A percentile compares a stretch with the other conserved stretches of the same genome.
These are phyloP conservation scores for Melikaiella ostensackeni DNA, from an alignment of 2,888 invertebrate genomes.

Conservation along the genomic window DNA sequence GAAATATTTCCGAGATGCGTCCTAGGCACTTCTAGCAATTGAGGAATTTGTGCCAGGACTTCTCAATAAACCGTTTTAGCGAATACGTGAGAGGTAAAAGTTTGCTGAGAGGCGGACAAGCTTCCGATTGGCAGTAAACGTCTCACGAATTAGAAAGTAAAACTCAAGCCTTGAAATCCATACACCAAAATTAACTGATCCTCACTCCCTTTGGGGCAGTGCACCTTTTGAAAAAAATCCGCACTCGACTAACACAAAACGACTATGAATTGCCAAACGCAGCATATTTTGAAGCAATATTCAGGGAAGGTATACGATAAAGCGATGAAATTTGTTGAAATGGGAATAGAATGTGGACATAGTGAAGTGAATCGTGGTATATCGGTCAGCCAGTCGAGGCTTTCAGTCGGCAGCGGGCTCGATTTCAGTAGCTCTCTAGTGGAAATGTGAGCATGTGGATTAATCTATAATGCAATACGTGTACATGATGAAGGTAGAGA, in stretches of 20 bases:
- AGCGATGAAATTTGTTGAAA: constrained; percentile 34
- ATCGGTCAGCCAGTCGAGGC: constrained; percentile 44
- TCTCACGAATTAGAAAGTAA: no score
- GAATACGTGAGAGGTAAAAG: no score
- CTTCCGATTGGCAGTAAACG: no score
- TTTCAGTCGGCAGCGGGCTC: constrained; percentile 57
- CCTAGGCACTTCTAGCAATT: no score
- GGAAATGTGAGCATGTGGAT: constrained; percentile 54
- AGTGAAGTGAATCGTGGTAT: constrained; percentile 25
- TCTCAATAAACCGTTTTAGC: no score
- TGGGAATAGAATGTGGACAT: constrained; percentile 21
- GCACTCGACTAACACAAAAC: not conserved
- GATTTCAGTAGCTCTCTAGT: constrained; percentile 55
- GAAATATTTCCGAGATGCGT: no score
- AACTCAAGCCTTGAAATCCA: no score
- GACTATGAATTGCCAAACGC: not conserved
- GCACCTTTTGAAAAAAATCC: not conserved
- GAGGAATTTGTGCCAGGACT: no score
- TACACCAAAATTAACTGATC: no score
- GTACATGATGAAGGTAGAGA: constrained; percentile 9
- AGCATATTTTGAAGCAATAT: constrained; percentile 5
- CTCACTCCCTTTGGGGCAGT: not conserved
- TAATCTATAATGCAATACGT: constrained; percentile 47
- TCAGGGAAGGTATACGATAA: constrained; percentile 4
- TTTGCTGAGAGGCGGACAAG: no score